These are phyloP conservation scores for Aerospiza tachiro DNA, from an alignment of 2,797 vertebrate species.

Conservation along the genomic window DNA sequence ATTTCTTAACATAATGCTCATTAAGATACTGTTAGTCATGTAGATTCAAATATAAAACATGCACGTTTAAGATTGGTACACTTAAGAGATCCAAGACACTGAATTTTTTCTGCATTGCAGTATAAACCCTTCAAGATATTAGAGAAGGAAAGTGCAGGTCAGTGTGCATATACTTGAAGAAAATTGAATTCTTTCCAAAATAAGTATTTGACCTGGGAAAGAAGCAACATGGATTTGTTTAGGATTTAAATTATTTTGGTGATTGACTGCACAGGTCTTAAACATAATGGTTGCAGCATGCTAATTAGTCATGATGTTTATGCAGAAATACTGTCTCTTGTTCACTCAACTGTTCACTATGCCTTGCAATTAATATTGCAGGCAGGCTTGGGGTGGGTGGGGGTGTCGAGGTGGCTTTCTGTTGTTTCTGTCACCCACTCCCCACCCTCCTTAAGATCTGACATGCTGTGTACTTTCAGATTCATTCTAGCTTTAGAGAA, in stretches of 20 bases:
- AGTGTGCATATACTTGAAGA: background rate
- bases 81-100: background rate
- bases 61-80: background rate
- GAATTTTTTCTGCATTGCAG: background rate
- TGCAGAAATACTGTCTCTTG: slow-evolving; percentile 27
- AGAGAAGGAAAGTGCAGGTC: background rate
- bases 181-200: slow-evolving; percentile 30
- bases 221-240: slow-evolving; percentile 23
- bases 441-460: background rate
- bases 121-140: background rate
- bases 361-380: background rate
- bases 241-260: slow-evolving; percentile 28
- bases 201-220: slow-evolving; percentile 41
- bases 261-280: background rate
- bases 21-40: background rate
- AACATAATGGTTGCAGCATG: background rate
- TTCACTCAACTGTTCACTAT: background rate
- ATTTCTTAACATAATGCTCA: background rate
- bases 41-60: background rate
- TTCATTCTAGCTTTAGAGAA: background rate
- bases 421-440: fast-evolving
- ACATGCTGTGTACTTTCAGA: background rate
- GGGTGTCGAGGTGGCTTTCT: background rate
- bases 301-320: background rate
- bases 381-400: background rate